Evolutionary conservation across 2,113 vertebrate genomes (phyloP), one percentile per base, ranked within the genome.

Genomic region (Plotosus lineatus): DNA sequence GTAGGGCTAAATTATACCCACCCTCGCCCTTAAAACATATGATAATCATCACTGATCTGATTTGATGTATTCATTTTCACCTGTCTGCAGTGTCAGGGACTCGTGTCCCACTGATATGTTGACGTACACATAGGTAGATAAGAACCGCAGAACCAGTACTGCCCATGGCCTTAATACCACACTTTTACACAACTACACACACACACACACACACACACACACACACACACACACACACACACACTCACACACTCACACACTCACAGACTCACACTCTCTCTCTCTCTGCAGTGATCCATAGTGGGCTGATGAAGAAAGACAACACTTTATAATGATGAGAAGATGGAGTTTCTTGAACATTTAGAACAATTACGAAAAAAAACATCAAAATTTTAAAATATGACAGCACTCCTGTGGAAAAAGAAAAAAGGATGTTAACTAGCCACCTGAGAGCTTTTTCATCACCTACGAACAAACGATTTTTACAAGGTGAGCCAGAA

Each of bases 401-500:
- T 6, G 51, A 74, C 31, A 15, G 87, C 92, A 91, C 87, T 87
- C 81, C n/a, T n/a, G n/a, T n/a, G n/a, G n/a, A n/a, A n/a, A n/a
- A n/a, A n/a, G n/a, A n/a, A n/a, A n/a, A n/a, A n/a, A n/a, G 78
- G 75, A 73, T 80, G 89, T 88, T 76, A 86, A 88, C 83, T 81
- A 89, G 90, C 84, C 88, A 89, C 82, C 84, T 72, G 80, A 89
- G 88, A 90, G 85, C 77, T n/a, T 19, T 86, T 85, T 87, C 9
- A 65, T 84, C 88, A 84, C 88, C 86, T 86, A 85, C 88, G 89
- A 48, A 46, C 84, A 85, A 85, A 83, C 80, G 87, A 86, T 84
- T 83, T 85, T 81, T 89, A 89, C 87, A 88, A 88, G 82, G 84
- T 87, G 85, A 85, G 89, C 87, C 87, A 90, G 79, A 78, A 79